Base-by-base conservation (phyloP, 2,888 invertebrate genomes). In the Lithophane ornitopus region DNA sequence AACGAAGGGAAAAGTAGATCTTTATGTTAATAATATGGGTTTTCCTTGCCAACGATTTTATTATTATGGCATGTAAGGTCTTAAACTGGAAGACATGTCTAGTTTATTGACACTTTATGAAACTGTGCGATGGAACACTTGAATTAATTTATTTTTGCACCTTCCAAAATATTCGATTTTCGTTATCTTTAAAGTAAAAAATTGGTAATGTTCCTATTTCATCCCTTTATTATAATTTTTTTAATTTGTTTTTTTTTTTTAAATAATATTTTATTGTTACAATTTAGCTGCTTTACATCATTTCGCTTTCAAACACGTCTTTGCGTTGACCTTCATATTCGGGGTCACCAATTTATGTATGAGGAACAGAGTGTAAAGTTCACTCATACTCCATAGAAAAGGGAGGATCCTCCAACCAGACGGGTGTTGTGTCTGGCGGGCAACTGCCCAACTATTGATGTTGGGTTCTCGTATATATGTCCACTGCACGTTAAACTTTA, bases 1-100 rank as follows among this genome's bases (percentile, higher is more conserved):
- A 63, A 74, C 16, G 11, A 72, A 80, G 12, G 76, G 22, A 49
- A 77, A 78, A 0, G 14, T 52, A 81, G 76, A 77, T 81, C 62
- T 81, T 26, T 44, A 34, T 41, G 39, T 22, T 26, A 62, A 12
- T 26, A n/a, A 41, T 28, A 34, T 70, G 44, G 12, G 22, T 26
- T 77, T 39, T 46, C 11, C 22, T 54, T 7, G 54, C 16, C 16
- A 44, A 34, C 59, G 22, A 44, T 26, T 65, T 44, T 28, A 65
- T 28, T 28, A 22, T 14, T 14, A 22, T 28, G 19, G 19, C 19
- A 44, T 63, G 39, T n/a, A 9, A 26, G 7, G 54, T n/a, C 34
- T n/a, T 34, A 52, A 14, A 66, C 14, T 54, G 9, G 16, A 28
- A 67, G 7, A 67, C 58, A 19, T 58, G 3, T n/a, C 16, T 56